Base-by-base conservation (phyloP, 1,140 invertebrate genomes). In the Drosophila nannoptera region DNA sequence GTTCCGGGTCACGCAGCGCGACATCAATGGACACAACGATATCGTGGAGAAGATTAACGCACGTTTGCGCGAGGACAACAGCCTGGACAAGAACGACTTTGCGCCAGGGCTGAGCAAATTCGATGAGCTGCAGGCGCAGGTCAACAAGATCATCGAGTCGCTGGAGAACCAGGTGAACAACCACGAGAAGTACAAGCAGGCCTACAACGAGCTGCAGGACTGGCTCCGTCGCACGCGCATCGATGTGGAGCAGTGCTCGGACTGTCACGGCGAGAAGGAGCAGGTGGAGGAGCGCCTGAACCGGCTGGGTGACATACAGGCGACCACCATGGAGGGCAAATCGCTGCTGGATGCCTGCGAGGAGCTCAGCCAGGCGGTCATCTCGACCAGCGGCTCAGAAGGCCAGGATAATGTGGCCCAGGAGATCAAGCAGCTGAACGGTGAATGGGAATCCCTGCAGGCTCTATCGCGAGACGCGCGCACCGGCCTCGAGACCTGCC, bases 391-490 rank as follows among this genome's bases (percentile, higher is more conserved):
- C 8, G 95, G 95, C 2, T 92, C 93, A 6, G 96, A 97, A 90
- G 97, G 96, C 11, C 95, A 96, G 89, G 96, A 97, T 64, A 91
- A 91, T 14, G 94, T 98, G 2, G 93, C 94, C 42, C 94, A 96
- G 82, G 96, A 98, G 87, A 94, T 96, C 8, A 94, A 94, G 58
- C 94, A 96, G 75, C 88, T 98, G n/a, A 94, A 95, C 73, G 91
- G 92, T 38, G 95, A 97, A 74, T 97, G 96, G 95, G 95, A 97
- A 75, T 93, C 93, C n/a, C 83, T 98, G 0, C 94, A 96, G 87
- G 91, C 93, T n/a, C 92, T 95, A 38, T 94, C 94, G 49, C 93
- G 94, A 49, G 95, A 98, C 76, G 94, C 94, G 0, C 93, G 94
- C 74, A 93, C 93, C 66, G 92, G 93, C 54, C 89, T 98, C 8